Evolutionary conservation across 2,113 vertebrate species (phyloP).

Genomic region (Morone saxatilis): DNA sequence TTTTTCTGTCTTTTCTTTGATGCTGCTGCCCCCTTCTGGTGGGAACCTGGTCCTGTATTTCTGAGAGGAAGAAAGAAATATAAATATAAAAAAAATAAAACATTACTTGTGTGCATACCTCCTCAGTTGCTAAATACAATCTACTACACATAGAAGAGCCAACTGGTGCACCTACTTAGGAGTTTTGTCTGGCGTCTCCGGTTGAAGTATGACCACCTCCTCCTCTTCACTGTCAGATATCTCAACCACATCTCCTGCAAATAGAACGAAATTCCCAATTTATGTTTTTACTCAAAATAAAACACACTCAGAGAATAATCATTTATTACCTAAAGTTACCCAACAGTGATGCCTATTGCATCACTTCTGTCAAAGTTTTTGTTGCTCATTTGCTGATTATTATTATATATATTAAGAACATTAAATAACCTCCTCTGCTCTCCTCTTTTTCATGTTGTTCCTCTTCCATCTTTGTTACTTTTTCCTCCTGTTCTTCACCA

Average conservation of each 20-base stretch:
- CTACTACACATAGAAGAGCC: neutral
- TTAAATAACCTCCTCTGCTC: constrained; percentile 20
- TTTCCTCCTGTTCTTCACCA: constrained; percentile 60
- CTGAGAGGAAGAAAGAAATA: constrained; percentile 16
- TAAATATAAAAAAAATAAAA: neutral
- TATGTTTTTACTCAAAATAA: neutral
- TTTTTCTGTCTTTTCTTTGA: constrained; percentile 67
- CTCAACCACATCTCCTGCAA: constrained; percentile 87
- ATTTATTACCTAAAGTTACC: neutral
- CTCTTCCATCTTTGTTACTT: constrained; percentile 58
- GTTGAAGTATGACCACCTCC: constrained; percentile 92
- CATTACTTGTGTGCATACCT: neutral
- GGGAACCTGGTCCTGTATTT: constrained; percentile 28
- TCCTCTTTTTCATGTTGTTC: constrained; percentile 52
- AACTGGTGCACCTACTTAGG: constrained; percentile 81
- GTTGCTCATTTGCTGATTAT: neutral
- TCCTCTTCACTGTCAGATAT: constrained; percentile 97
- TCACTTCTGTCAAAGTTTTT: neutral
- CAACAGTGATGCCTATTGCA: neutral
- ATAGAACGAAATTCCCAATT: neutral
- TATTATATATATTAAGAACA: neutral
- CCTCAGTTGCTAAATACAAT: neutral
- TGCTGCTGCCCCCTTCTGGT: constrained; percentile 63
- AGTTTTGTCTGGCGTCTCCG: constrained; percentile 77
- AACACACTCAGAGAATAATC: neutral